A percentile compares a stretch with the other conserved stretches of the same genome.
These are phyloP conservation scores for Bilobella aurantiaca DNA, from an alignment of 1,140 invertebrate species.

Conservation along the genomic window DNA sequence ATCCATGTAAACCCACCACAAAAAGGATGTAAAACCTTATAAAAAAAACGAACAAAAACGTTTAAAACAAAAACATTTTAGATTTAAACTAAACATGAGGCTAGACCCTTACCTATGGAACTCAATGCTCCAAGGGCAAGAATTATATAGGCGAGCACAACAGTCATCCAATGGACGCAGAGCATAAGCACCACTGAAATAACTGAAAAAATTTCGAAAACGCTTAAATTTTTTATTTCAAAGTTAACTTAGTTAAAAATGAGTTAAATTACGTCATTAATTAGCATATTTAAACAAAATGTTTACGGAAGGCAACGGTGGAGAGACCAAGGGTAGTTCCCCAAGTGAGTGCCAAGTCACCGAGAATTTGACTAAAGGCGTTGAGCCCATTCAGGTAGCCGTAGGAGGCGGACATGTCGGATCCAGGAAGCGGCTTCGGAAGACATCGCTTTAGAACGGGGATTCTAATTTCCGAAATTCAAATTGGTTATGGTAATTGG, in stretches of 20 bases:
- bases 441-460: constrained; percentile 80
- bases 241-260: not conserved
- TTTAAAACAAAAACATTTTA: not conserved
- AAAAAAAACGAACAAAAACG: constrained; percentile 16
- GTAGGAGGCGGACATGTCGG: constrained; percentile 60
- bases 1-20: constrained; percentile 82
- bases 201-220: constrained; percentile 51
- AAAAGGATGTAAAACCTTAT: constrained; percentile 56
- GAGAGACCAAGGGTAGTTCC: constrained; percentile 69
- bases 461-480: constrained; percentile 40
- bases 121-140: constrained; percentile 64
- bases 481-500: not conserved
- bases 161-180: constrained; percentile 70
- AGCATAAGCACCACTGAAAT: constrained; percentile 70
- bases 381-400: constrained; percentile 75
- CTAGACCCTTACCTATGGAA: constrained; percentile 52
- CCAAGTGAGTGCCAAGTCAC: constrained; percentile 78
- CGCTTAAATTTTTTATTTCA: constrained; percentile 2
- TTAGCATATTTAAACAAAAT: constrained; percentile 14
- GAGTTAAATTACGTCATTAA: not conserved
- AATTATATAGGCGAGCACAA: constrained; percentile 73
- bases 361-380: constrained; percentile 70
- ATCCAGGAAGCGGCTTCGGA: constrained; percentile 51
- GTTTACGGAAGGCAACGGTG: constrained; percentile 67
- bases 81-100: not conserved